These are phyloP conservation scores for Perca fluviatilis DNA, from an alignment of 2,113 vertebrate genomes.

Conservation along the genomic window DNA sequence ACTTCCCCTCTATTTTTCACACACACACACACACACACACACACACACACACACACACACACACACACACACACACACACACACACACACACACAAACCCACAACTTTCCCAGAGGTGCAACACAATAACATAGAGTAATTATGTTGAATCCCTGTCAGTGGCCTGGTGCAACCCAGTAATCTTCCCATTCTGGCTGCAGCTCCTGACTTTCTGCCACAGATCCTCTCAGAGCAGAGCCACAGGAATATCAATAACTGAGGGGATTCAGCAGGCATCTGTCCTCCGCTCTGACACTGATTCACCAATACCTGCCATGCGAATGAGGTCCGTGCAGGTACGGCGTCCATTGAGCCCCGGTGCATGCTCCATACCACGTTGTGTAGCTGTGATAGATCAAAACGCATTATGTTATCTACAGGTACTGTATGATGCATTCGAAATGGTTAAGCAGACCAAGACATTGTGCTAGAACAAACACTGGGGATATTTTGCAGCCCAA, in stretches of 20 bases:
- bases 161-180: slow-evolving; percentile 20
- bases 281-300: not conserved
- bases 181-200: slow-evolving; percentile 14
- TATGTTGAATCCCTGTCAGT: slow-evolving; percentile 38
- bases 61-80: slow-evolving; percentile 8
- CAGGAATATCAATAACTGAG: slow-evolving; percentile 9
- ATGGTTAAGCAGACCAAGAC: not conserved
- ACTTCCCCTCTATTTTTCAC: not conserved
- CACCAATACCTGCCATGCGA: not conserved
- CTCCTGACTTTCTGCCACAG: slow-evolving; percentile 26
- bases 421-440: not conserved
- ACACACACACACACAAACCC: slow-evolving; percentile 1
- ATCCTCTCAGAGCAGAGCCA: slow-evolving; percentile 23
- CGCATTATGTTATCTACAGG: not conserved
- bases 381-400: not conserved
- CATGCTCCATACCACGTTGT: not conserved
- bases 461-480: not conserved
- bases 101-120: slow-evolving; percentile 39
- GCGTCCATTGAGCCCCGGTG: not conserved
- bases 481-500: too few relatives aligned
- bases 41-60: too few relatives aligned
- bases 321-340: not conserved
- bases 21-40: not conserved
- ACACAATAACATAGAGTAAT: slow-evolving; percentile 28
- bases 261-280: slow-evolving; percentile 19